These are phyloP conservation scores for Apamea epomidion DNA, from an alignment of 2,888 invertebrate genomes.

Conservation along the genomic window DNA sequence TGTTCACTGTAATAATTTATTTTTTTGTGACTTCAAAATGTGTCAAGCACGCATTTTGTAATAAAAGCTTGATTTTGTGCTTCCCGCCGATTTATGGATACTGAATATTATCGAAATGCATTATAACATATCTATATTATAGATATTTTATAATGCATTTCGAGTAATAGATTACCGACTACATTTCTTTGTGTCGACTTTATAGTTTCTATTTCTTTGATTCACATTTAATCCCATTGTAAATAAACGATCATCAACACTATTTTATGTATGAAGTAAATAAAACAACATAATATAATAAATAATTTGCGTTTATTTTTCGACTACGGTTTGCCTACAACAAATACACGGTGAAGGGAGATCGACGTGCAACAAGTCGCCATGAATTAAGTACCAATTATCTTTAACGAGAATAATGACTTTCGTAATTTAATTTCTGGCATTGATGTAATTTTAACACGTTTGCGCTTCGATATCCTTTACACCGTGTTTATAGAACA, in stretches of 20 bases:
- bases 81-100: background rate
- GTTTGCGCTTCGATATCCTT: no score
- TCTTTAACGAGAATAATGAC: no score
- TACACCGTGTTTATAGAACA: no score
- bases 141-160: background rate
- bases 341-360: background rate
- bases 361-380: background rate
- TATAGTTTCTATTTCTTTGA: constrained; percentile 15
- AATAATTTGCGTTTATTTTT: constrained; percentile 58
- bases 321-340: background rate
- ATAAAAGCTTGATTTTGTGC: background rate
- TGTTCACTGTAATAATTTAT: background rate
- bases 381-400: background rate
- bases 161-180: background rate
- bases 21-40: background rate
- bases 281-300: constrained; percentile 55
- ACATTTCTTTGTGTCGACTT: constrained; percentile 8
- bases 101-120: constrained; percentile 17
- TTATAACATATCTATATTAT: background rate
- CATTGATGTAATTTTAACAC: no score
- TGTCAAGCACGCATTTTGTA: constrained; percentile 4
- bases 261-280: constrained; percentile 45
- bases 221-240: constrained; percentile 46
- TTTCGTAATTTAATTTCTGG: no score
- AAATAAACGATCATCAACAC: constrained; percentile 57